Base-by-base conservation (phyloP, 2,888 invertebrate genomes). In the Eubasilissa splendida region DNA sequence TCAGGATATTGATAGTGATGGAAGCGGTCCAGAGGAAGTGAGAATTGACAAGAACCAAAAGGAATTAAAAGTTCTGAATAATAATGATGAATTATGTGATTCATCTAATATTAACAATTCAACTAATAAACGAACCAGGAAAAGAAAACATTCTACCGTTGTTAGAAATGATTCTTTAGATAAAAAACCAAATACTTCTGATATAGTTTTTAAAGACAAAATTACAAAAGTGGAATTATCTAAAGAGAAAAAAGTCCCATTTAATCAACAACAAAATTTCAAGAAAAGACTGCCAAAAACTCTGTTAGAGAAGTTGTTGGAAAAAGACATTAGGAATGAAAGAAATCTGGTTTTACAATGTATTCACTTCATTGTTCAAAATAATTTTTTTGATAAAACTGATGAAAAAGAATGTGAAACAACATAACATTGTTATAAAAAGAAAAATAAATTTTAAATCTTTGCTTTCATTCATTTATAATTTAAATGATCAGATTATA, bases 271-370 rank as follows among this genome's bases (percentile, higher is more conserved):
- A 74, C 81, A 70, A 85, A 82, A 73, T 86, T 87, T 83, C 85
- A 84, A 83, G 86, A 85, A 83, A 84, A 87, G 53, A 87, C 9
- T 76, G 1, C 90, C 89, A 84, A 90, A 91, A 56, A 93, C 94
- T 12, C 88, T 95, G 84, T 88, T 96, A 75, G 93, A 94, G 85
- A 94, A 93, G 86, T 87, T 98, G 50, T 88, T 98, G 78, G 92
- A 92, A 73, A 91, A 92, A 80, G 96, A 97, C 87, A 96, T 98
- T 84, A 91, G 93, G 83, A 95, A 95, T 85, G 98, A 98, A 88
- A 91, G 97, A 76, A 98, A 97, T 88, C 90, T 95, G 70, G 91
- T 98, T 74, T 90, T 97, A 53, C 97, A 98, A 87, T 97, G 97
- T 89, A 93, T 97, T 56, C 93, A 95, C 84, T 93, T 93, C 89